phyloP scores from a whole-genome alignment of 2,113 vertebrate genomes.

The Pterocles orientalis region DNA sequence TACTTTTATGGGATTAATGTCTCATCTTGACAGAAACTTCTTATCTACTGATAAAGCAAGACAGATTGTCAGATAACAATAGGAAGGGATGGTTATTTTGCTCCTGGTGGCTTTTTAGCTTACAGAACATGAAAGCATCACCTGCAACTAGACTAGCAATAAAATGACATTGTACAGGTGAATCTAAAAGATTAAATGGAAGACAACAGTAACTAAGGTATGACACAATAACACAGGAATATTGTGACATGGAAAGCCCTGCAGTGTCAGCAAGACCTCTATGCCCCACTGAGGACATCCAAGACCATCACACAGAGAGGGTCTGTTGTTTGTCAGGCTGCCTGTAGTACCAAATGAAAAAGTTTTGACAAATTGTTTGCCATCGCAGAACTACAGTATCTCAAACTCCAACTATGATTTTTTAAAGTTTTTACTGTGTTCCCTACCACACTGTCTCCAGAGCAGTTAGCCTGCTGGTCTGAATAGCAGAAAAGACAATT shows the following conservation, averaged over 20 bases:
- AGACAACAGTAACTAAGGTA: neutral
- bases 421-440: neutral
- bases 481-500: neutral
- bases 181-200: neutral
- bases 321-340: no score
- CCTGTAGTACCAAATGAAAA: neutral
- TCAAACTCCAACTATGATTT: neutral
- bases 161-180: neutral
- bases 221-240: neutral
- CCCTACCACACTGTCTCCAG: neutral
- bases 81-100: neutral
- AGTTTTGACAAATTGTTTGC: neutral
- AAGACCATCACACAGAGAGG: fast-evolving
- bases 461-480: neutral
- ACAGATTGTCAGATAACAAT: neutral
- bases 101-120: neutral
- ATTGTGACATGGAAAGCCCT: neutral
- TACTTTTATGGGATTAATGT: neutral
- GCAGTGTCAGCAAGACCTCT: neutral
- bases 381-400: neutral
- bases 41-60: neutral
- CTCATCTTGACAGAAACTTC: neutral
- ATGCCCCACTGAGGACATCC: fast-evolving
- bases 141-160: neutral
- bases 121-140: neutral